Evolutionary conservation across 2,797 vertebrate species (phyloP), one percentile per base, ranked within the genome.

Genomic region (Dipus sagitta): DNA sequence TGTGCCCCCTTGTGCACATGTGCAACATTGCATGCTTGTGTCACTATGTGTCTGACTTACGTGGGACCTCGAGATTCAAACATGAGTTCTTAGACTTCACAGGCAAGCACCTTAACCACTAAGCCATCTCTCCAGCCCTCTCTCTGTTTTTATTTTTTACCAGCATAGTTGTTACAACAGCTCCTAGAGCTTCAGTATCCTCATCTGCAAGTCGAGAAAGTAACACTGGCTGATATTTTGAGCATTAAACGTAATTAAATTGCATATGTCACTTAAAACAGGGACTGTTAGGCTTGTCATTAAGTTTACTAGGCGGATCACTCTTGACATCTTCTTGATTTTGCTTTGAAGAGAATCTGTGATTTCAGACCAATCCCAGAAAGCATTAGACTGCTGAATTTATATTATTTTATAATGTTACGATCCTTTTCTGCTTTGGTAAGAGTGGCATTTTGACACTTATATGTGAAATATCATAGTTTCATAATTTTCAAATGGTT

Each of bases 401-500:
- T 89, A 72, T 47, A n/a, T n/a, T 72, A 89, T 12, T 30, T 71
- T 67, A 76, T 88, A 79, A 74, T 77, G 72, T 42, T 62, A 68
- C 85, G 74, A 54, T 13, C 20, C 5, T 92, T 78, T 92, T 18
- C 70, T 92, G 32, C 26, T 85, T 86, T 85, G 38, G 34, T 64
- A 76, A 89, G 15, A 82, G 6, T 68, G 52, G 2, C 30, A 96
- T 67, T 47, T 78, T 85, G 71, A 20, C 28, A 9, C 86, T 23
- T 38, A 28, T 34, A 13, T 21, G 3, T 38, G 58, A 52, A 14
- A 4, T 79, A 79, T 54, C 6, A 3, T 34, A 18, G 58, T 30
- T 12, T 11, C 80, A 52, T 90, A 42, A 78, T 75, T 94, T 93
- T 91, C 83, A 85, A 70, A n/a, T 2, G 1, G 42, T 71, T 92